Percentiles rank a stretch among this genome's conserved stretches.
Evolutionary conservation across 2,888 invertebrate genomes (phyloP).

Genomic region (Prosopocoilus inquinatus): DNA sequence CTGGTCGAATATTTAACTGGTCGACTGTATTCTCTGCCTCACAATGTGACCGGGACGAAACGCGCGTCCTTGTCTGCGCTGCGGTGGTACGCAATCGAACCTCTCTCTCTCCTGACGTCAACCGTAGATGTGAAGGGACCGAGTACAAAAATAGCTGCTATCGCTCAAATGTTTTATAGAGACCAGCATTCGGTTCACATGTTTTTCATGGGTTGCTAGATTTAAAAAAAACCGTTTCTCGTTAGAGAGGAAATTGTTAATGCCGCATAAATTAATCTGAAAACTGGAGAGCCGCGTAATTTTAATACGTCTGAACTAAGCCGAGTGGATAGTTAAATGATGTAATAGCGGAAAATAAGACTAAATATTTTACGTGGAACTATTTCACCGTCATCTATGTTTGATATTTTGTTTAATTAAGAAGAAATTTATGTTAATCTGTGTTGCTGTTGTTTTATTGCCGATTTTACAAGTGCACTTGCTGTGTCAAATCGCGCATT

Average conservation of each 20-base stretch:
- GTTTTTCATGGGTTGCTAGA: conserved; percentile 17
- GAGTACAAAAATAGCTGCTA: conserved; percentile 46
- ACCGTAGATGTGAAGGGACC: conserved; percentile 44
- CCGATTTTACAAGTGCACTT: too few relatives aligned
- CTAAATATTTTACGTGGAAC: too few relatives aligned
- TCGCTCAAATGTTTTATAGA: conserved; percentile 41
- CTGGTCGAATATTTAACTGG: conserved; percentile 34
- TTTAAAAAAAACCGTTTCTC: conserved; percentile 16
- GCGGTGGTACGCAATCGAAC: conserved; percentile 21
- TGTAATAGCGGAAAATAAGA: too few relatives aligned
- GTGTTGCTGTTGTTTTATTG: too few relatives aligned
- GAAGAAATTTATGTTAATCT: too few relatives aligned
- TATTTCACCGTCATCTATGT: too few relatives aligned
- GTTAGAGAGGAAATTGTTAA: conserved; percentile 21
- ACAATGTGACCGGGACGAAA: conserved; percentile 42
- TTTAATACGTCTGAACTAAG: too few relatives aligned
- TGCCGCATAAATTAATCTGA: not conserved
- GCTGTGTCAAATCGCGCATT: too few relatives aligned
- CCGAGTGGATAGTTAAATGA: too few relatives aligned
- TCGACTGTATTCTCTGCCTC: conserved; percentile 36
- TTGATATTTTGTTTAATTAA: too few relatives aligned
- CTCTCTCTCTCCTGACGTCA: conserved; percentile 42
- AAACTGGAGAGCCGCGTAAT: too few relatives aligned
- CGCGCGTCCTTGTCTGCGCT: conserved; percentile 30
- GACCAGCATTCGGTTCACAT: conserved; percentile 28